phyloP scores from a whole-genome alignment of 2,797 vertebrate species.

The Percopsis omiscomaycus region DNA sequence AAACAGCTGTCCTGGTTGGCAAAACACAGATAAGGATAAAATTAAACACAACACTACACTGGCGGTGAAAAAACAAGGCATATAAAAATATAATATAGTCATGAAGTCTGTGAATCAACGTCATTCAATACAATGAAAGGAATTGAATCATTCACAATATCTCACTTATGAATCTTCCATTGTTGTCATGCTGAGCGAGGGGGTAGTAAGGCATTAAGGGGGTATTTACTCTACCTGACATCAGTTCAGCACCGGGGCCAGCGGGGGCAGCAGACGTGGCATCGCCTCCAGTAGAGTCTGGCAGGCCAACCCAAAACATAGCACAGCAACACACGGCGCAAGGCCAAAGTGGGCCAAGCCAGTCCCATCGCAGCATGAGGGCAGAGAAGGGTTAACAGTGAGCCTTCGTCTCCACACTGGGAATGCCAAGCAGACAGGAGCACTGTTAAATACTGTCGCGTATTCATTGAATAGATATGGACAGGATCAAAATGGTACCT shows the following conservation, averaged over 20 bases:
- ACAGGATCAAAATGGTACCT: background rate
- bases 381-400: constrained; percentile 75
- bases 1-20: background rate
- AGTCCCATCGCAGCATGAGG: constrained; percentile 79
- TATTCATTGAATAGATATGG: background rate
- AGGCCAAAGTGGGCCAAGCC: constrained; percentile 55
- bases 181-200: constrained; percentile 20
- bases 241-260: constrained; percentile 87
- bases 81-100: background rate
- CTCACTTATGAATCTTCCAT: background rate
- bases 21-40: constrained; percentile 7
- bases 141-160: constrained; percentile 6
- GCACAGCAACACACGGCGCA: constrained; percentile 68
- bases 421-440: constrained; percentile 60
- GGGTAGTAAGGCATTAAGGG: constrained; percentile 13
- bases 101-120: background rate
- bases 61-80: background rate
- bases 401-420: constrained; percentile 67
- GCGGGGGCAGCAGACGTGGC: constrained; percentile 79
- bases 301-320: constrained; percentile 68
- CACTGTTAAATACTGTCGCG: constrained; percentile 40
- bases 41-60: background rate
- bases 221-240: constrained; percentile 85
- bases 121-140: constrained; percentile 23
- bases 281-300: constrained; percentile 79